Base-by-base conservation (phyloP, 2,113 vertebrate genomes). In the Jaculus jaculus region DNA sequence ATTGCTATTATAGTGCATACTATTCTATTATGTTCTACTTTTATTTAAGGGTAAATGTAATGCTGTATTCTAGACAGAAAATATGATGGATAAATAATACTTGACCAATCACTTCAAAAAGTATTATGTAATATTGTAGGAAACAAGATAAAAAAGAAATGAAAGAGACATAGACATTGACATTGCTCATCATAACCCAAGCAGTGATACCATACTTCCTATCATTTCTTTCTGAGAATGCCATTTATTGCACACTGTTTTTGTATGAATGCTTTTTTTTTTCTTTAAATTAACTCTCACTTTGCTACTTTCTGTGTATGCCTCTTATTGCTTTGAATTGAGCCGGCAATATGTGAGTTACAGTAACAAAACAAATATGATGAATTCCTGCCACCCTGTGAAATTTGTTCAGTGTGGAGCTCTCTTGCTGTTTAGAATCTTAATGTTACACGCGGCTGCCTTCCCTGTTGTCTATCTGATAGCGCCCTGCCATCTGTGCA, bases 401-500 rank as follows among this genome's bases (percentile, higher is more conserved):
- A 97, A 97, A 97, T 97, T 96, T 96, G 84, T 94, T 97, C 94
- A 90, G 84, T 26, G 0, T 58, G 0, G 94, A 97, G 77, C 91
- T 97, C 78, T 93, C 94, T 82, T 84, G 85, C 96, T 92, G 91
- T 96, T 96, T 89, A 0, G 95, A 97, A 97, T 97, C 96, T 93
- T 97, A 97, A 97, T 97, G 97, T 61, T 89, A 37, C 34, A 88
- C 96, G 95, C 96, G 93, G 86, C 87, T 94, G 84, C 16, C 1
- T 94, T 95, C 96, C 96, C 96, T 83, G 91, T 97, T 97, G 91
- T 97, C 97, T 95, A 97, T 98, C 96, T 97, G 96, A 94, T 88
- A 93, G 92, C 87, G 37, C n/a, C 88, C 80, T 91, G 87, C 95
- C 96, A 95, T 96, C 89, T 96, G 96, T 91, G 54, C 61, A 92